Base-by-base conservation (phyloP, 2,113 vertebrate species). In the Ochotona princeps region DNA sequence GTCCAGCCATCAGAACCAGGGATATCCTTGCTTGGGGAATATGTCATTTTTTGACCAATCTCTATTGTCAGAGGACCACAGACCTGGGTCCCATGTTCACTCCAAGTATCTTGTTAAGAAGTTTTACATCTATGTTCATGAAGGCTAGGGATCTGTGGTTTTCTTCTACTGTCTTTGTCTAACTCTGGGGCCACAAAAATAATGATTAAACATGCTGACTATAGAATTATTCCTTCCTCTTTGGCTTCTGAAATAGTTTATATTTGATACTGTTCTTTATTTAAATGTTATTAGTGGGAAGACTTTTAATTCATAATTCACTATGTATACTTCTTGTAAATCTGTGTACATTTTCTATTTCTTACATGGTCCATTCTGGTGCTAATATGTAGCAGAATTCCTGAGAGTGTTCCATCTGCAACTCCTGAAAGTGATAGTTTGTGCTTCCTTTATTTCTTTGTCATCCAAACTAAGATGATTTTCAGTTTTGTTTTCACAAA, bases 271-370 rank as follows among this genome's bases (percentile, higher is more conserved):
- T 30, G 76, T 61, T 83, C 12, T 32, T 72, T 65, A 60, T 61
- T 61, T 74, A 69, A 89, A 44, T 35, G 51, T 76, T 85, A 6
- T 44, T 44, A 44, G 38, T 67, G 30, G 60, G 26, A 90, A 75
- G 26, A 69, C 67, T 81, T 69, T 90, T 74, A 90, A 38, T 35
- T 63, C 73, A 15, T 35, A 75, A 57, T 84, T 90, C 44, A 86
- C 3, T 69, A 75, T 8, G n/a, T 44, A 11, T 44, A 51, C 47
- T 75, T 92, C 66, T 51, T 75, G 7, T 28, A 75, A 13, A 61
- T 20, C 38, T 60, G 49, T 28, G 47, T 30, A 69, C 12, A 75
- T 76, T 32, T 84, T 73, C n/a, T 86, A 17, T 60, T 69, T 60
- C 44, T 79, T 35, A n/a, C 60, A 60, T 17, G 73, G n/a, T n/a